phyloP scores from a whole-genome alignment of 2,113 vertebrate species.

The Cnemophilus loriae region DNA sequence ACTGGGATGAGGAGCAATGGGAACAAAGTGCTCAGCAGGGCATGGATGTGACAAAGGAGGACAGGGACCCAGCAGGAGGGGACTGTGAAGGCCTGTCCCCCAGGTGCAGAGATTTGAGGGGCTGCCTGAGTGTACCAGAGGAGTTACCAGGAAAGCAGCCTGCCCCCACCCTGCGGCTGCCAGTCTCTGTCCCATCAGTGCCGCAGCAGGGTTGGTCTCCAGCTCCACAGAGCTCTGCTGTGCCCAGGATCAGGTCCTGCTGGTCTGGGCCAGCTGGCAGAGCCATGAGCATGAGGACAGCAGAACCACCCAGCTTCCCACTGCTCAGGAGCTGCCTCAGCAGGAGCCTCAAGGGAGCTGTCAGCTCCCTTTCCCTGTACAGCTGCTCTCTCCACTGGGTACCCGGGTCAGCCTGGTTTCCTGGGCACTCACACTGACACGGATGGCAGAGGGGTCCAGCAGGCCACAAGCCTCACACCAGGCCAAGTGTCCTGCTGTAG shows the following conservation, averaged over 20 bases:
- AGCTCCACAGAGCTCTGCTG: not conserved
- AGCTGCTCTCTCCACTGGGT: not conserved
- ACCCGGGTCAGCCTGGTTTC: not conserved
- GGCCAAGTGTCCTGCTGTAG: not conserved
- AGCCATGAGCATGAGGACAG: not conserved
- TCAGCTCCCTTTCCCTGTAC: not conserved
- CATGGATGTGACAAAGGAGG: not conserved
- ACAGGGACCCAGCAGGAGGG: not conserved
- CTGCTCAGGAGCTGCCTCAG: not conserved
- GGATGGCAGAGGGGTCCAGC: rapidly evolving
- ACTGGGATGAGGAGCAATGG: not conserved
- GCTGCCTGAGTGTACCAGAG: not conserved
- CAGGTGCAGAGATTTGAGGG: not conserved
- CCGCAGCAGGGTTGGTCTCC: not conserved
- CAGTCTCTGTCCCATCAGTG: not conserved
- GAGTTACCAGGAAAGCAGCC: not conserved
- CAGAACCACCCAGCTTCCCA: not conserved
- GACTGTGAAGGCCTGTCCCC: not conserved
- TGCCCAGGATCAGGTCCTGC: not conserved
- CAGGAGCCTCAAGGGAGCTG: not conserved
- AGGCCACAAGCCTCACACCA: not conserved
- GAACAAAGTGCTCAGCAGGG: not conserved
- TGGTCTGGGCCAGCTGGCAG: not conserved
- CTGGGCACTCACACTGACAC: not conserved
- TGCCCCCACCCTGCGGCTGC: not conserved